Evolutionary conservation across 2,888 invertebrate species (phyloP), one percentile per base, ranked within the genome.

Genomic region (Drymonia ruficornis): DNA sequence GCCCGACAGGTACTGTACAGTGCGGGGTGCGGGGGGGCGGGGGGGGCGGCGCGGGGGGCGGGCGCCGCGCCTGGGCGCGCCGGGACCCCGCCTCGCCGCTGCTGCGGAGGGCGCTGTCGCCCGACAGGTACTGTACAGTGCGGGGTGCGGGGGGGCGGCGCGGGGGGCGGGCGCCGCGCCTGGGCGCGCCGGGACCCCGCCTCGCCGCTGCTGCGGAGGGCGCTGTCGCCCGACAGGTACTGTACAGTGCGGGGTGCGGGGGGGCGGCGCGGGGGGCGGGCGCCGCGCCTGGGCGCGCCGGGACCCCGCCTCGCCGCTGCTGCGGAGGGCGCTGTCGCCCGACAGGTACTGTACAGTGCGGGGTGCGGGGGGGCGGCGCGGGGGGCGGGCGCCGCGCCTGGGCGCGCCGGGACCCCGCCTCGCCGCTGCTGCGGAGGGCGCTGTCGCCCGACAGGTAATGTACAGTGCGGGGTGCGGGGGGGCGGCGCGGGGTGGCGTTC

Each of bases 21-120:
- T 23, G 31, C 31, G 31, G 31, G 9, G 31, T 31, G 31, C 9
- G 7, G 31, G 31, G 31, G 9, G 31, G 31, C 31, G n/a, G n/a
- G n/a, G n/a, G n/a, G n/a, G n/a, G n/a, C n/a, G n/a, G n/a, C n/a
- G 31, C 78, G 75, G 57, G 63, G 72, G 74, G 31, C 31, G 31
- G 78, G 5, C 80, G 91, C 12, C 80, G 89, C 28, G 98, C n/a
- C n/a, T n/a, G n/a, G n/a, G n/a, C n/a, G n/a, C n/a, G n/a, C n/a
- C n/a, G n/a, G n/a, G n/a, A 98, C 84, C 98, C 98, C 18, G 98
- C 98, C 55, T 98, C 98, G 1, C 98, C 98, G 0, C 91, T 99
- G 46, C 89, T 98, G 34, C 91, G 98, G 43, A 93, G 98, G 52
- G 98, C 98, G 0, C 89, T 98, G 19, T 98, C 98, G 1, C 98